Evolutionary conservation across 2,797 vertebrate genomes (phyloP).

Genomic region (Chrosomus eos): DNA sequence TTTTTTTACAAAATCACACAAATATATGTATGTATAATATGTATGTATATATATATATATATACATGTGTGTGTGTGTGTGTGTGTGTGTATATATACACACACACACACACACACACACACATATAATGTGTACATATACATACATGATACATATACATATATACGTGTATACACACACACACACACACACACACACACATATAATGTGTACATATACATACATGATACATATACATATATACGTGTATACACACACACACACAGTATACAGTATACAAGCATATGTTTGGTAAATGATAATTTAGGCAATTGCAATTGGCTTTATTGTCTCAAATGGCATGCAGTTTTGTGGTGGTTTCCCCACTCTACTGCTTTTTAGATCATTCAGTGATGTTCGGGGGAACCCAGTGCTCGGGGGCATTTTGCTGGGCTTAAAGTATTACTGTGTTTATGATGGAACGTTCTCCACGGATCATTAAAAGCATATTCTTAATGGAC

Average conservation of each 20-base stretch:
- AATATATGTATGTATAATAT: neutral
- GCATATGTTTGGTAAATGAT: neutral
- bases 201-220: too few relatives aligned
- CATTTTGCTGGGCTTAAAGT: slow-evolving; percentile 40
- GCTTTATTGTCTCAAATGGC: slow-evolving; percentile 9
- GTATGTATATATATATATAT: neutral
- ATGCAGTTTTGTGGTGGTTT: slow-evolving; percentile 19
- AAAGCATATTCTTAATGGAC: slow-evolving; percentile 51
- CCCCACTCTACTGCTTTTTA: slow-evolving; percentile 2
- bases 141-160: too few relatives aligned
- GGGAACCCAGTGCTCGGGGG: slow-evolving; percentile 18
- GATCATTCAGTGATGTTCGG: slow-evolving; percentile 26
- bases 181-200: too few relatives aligned
- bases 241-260: too few relatives aligned
- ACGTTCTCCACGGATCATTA: slow-evolving; percentile 44
- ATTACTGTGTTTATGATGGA: slow-evolving; percentile 37
- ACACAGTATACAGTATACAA: neutral
- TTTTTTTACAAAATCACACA: neutral
- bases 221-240: too few relatives aligned
- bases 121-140: too few relatives aligned
- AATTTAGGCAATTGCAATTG: neutral
- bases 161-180: too few relatives aligned
- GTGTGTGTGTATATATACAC: too few relatives aligned
- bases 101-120: too few relatives aligned
- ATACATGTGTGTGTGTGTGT: neutral